phyloP scores from a whole-genome alignment of 2,888 invertebrate genomes.

The Nysson spinosus region DNA sequence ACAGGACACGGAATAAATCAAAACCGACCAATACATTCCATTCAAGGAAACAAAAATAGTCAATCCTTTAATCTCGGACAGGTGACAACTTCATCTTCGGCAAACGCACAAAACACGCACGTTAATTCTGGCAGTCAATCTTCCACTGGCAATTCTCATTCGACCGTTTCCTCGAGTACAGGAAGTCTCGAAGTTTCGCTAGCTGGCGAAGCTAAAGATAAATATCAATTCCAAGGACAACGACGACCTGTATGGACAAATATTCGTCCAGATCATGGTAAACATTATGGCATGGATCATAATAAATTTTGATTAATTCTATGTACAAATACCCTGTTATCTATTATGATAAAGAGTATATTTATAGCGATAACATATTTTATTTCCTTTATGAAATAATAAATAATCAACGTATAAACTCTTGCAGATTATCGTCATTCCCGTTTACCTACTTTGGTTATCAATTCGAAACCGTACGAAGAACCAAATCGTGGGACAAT shows the following conservation, averaged over 20 bases:
- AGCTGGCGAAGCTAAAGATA: neutral
- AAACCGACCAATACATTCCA: constrained; percentile 11
- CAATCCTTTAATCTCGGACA: constrained; percentile 55
- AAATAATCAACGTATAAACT: neutral
- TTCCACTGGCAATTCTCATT: constrained; percentile 25
- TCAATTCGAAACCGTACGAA: constrained; percentile 20
- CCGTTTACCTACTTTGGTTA: constrained; percentile 35
- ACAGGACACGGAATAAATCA: constrained; percentile 10
- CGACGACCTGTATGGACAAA: constrained; percentile 39
- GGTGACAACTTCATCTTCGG: constrained; percentile 64
- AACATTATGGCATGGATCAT: constrained; percentile 5
- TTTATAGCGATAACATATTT: too few relatives aligned
- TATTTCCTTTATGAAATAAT: neutral
- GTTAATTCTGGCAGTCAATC: constrained; percentile 66
- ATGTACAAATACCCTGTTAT: too few relatives aligned
- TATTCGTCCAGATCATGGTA: constrained; percentile 34
- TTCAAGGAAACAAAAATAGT: constrained; percentile 22
- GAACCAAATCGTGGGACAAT: constrained; percentile 29
- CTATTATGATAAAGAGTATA: too few relatives aligned
- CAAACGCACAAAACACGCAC: constrained; percentile 65
- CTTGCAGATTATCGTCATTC: constrained; percentile 58
- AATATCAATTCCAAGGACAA: constrained; percentile 22
- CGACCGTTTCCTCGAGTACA: constrained; percentile 39
- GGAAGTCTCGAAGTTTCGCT: neutral
- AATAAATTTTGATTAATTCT: neutral